Evolutionary conservation across 2,797 vertebrate genomes (phyloP), one percentile per base, ranked within the genome.

Genomic region (Cheirogaleus major): DNA sequence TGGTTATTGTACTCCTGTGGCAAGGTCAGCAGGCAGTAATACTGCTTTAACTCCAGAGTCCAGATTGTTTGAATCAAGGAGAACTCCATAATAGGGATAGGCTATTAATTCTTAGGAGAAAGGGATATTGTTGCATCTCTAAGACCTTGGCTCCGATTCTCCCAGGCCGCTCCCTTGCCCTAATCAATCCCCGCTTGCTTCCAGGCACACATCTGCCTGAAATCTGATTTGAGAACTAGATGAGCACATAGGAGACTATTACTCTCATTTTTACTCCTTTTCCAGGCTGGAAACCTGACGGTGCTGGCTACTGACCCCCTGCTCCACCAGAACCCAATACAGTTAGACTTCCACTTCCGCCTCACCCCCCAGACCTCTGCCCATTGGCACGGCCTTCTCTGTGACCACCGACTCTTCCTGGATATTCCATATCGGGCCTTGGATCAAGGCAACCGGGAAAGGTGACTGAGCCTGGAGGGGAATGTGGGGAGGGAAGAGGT

Each of bases 361-460:
- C 95, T 95, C 27, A 96, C 95, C 20, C 93, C 96, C 32, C 63
- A 95, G 59, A 95, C 95, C 22, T 93, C 91, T 59, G 63, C 73
- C 18, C 98, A 98, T 0, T 98, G 98, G 98, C 98, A 98, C 22
- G 97, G 98, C 50, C 95, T 98, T 61, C 97, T 98, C n/a, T 85
- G 69, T n/a, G 95, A 97, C 48, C 93, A 83, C 4, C 81, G 5
- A 14, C 97, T 98, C 50, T 98, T 98, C 93, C 93, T 98, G 67
- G 97, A 98, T 73, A 96, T 95, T 2, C 98, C 98, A 0, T 70
- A 85, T 48, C 81, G 2, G 27, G 96, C 84, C 38, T 93, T 98
- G 96, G 95, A 98, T 73, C 93, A 95, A 93, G 97, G 96, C 86
- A 98, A 95, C 95, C 69, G 80, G 12, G 96, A 98, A 70, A 98